These are phyloP conservation scores for Drosophila kurseongensis DNA, from an alignment of 1,140 invertebrate species.

Conservation along the genomic window DNA sequence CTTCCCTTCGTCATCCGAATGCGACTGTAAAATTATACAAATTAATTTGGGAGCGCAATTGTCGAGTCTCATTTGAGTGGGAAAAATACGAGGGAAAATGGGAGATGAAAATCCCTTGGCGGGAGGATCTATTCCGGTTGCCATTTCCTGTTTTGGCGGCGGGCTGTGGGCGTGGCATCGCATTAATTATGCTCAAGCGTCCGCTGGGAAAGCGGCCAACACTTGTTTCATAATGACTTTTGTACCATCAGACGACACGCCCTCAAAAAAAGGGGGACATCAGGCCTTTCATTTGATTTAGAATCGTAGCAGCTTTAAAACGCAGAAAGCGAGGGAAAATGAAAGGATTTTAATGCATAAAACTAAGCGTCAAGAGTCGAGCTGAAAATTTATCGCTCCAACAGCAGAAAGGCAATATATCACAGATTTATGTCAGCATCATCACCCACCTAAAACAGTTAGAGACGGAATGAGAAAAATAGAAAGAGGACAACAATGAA, in stretches of 20 bases:
- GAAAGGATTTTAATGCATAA: conserved; percentile 38
- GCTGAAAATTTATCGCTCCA: conserved; percentile 58
- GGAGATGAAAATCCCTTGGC: conserved; percentile 3
- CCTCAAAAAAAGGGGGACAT: conserved; percentile 26
- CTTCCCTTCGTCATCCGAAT: neutral
- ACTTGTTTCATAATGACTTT: conserved; percentile 81
- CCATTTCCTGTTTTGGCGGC: conserved; percentile 58
- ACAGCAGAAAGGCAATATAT: conserved; percentile 68
- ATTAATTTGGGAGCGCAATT: conserved; percentile 81
- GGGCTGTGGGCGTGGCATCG: conserved; percentile 45
- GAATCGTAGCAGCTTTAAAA: conserved; percentile 26
- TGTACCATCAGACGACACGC: conserved; percentile 35
- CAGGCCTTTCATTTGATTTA: conserved; percentile 69
- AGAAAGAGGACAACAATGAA: conserved; percentile 12
- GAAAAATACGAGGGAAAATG: neutral
- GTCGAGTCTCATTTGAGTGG: conserved; percentile 39
- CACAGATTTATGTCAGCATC: conserved; percentile 79
- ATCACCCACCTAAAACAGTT: conserved; percentile 41
- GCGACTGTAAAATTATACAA: conserved; percentile 71
- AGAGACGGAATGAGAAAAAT: neutral
- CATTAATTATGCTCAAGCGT: conserved; percentile 83
- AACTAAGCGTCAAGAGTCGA: conserved; percentile 43
- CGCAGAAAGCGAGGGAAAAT: neutral
- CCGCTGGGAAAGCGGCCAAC: conserved; percentile 79
- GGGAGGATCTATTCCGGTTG: conserved; percentile 42